phyloP scores from a whole-genome alignment of 2,797 vertebrate genomes.

The Myotis myotis region DNA sequence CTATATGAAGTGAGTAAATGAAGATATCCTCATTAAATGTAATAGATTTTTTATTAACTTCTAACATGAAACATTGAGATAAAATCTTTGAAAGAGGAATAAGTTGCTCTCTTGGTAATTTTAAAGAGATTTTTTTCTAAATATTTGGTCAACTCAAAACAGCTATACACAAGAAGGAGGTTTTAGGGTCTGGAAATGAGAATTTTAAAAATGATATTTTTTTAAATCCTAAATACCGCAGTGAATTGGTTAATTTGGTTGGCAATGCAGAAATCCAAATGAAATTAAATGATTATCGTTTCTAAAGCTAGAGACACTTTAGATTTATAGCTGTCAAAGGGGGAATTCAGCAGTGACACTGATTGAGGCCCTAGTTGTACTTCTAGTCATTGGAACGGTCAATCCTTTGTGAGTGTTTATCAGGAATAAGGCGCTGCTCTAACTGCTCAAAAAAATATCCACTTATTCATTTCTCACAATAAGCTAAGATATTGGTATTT shows the following conservation, averaged over 20 bases:
- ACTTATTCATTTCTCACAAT: conserved; percentile 3
- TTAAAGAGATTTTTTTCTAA: conserved; percentile 43
- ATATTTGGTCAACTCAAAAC: conserved; percentile 10
- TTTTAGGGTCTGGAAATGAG: background rate
- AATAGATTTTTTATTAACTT: conserved; percentile 48
- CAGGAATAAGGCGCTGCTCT: conserved; percentile 1
- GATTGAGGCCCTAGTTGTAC: background rate
- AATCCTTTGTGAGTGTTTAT: background rate
- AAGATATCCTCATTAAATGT: conserved; percentile 28
- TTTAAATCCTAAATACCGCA: background rate
- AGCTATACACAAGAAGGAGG: background rate
- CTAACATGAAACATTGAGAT: background rate
- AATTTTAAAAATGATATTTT: background rate
- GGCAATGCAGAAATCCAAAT: background rate
- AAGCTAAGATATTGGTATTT: background rate
- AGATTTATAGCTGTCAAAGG: background rate
- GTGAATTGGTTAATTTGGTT: background rate
- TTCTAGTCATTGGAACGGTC: conserved; percentile 41
- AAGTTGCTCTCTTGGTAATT: background rate
- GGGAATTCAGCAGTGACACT: background rate
- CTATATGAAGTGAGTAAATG: conserved; percentile 43
- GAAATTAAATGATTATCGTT: background rate
- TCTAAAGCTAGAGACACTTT: background rate
- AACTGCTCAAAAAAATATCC: background rate
- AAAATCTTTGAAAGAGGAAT: conserved; percentile 8